A percentile compares a stretch with the other conserved stretches of the same genome.
Conservation (phyloP, 2,113 vertebrate genomes). For the Rhinopithecus roxellana region DNA sequence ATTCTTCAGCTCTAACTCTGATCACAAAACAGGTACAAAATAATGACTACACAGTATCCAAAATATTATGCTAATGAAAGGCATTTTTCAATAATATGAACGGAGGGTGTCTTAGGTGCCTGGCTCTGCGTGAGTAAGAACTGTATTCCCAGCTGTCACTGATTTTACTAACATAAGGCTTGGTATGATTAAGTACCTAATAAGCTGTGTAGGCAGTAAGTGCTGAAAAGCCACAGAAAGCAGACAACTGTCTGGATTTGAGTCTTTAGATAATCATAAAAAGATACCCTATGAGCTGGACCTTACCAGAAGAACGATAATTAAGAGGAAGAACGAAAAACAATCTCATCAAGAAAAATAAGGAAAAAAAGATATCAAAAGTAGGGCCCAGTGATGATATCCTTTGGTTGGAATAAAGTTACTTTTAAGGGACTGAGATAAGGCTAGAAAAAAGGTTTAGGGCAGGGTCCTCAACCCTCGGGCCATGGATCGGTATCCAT, state of each 20-base stretch:
- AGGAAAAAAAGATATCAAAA: not conserved
- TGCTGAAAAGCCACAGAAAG: not conserved
- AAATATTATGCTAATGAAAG: not conserved
- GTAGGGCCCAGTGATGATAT: fast-evolving
- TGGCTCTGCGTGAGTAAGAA: not conserved
- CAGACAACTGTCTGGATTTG: not conserved
- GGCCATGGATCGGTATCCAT: too few species aligned
- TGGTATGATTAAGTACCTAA: not conserved
- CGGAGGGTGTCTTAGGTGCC: not conserved
- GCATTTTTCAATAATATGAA: not conserved
- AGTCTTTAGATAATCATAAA: not conserved
- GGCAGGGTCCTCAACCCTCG: too few species aligned
- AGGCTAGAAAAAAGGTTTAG: not conserved
- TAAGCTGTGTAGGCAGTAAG: not conserved
- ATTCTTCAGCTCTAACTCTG: not conserved
- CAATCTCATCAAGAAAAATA: not conserved
- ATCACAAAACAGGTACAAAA: not conserved
- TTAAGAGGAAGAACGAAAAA: not conserved
- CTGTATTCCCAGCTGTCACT: not conserved
- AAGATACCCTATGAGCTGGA: not conserved
- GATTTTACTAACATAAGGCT: not conserved
- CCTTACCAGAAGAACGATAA: not conserved
- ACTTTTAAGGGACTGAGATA: not conserved
- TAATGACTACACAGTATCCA: not conserved
- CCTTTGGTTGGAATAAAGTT: not conserved